These are phyloP conservation scores for Asobara japonica DNA, from an alignment of 1,140 invertebrate genomes.

Conservation along the genomic window DNA sequence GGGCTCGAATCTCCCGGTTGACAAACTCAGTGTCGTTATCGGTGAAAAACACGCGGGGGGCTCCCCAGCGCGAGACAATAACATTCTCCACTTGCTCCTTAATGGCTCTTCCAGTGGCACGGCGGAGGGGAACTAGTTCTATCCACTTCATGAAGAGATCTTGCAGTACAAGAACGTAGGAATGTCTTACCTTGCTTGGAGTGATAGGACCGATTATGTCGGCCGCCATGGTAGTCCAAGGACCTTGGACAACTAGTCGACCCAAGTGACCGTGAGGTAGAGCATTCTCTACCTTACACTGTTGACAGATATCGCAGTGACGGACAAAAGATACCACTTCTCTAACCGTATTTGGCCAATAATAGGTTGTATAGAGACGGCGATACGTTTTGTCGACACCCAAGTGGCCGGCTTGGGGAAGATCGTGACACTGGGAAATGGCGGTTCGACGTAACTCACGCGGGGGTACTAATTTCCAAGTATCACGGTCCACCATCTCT, in stretches of 20 bases:
- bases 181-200: not conserved
- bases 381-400: not conserved
- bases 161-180: not conserved
- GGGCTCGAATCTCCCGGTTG: not conserved
- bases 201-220: no score
- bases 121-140: not conserved
- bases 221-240: no score
- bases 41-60: not conserved
- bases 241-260: not conserved
- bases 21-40: not conserved
- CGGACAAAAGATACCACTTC: not conserved
- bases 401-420: not conserved
- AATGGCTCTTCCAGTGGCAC: not conserved
- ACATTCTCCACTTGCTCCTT: not conserved
- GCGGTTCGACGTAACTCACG: slow-evolving; percentile 14
- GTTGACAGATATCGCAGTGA: not conserved
- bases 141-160: not conserved
- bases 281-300: not conserved
- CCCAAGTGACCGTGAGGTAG: not conserved
- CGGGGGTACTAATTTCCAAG: slow-evolving; percentile 47
- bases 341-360: not conserved
- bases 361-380: not conserved
- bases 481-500: slow-evolving; percentile 22
- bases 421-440: no score
- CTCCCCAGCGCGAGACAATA: not conserved